phyloP scores from a whole-genome alignment of 2,797 vertebrate genomes.

The Sarcophilus harrisii region DNA sequence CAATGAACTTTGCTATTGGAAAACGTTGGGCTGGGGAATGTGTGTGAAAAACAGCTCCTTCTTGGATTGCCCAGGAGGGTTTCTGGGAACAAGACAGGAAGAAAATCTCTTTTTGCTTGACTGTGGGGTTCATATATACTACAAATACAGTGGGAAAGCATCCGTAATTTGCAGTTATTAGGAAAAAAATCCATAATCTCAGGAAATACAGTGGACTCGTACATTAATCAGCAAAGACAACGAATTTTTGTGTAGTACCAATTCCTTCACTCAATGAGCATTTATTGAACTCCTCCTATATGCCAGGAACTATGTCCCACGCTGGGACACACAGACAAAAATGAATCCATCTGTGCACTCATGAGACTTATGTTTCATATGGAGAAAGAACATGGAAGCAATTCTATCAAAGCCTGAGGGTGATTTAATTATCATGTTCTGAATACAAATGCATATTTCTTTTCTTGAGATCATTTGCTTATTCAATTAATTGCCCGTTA shows the following conservation, averaged over 20 bases:
- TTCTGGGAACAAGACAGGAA: slow-evolving; percentile 60
- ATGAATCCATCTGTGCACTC: background rate
- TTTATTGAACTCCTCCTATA: background rate
- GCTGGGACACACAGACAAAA: background rate
- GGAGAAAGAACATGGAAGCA: background rate
- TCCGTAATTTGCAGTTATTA: background rate
- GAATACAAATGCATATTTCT: background rate
- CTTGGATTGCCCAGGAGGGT: slow-evolving; percentile 62
- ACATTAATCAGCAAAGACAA: background rate
- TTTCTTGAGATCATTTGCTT: background rate
- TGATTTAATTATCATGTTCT: background rate
- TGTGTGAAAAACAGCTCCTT: slow-evolving; percentile 59
- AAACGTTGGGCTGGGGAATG: slow-evolving; percentile 64
- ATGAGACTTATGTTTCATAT: background rate
- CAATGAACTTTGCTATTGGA: slow-evolving; percentile 77
- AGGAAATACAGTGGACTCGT: slow-evolving; percentile 9
- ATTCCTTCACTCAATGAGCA: background rate
- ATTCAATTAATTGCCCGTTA: background rate
- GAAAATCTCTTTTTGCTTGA: background rate
- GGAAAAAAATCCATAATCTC: background rate
- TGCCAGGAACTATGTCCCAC: background rate
- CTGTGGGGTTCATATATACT: slow-evolving; percentile 34
- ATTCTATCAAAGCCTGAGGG: background rate
- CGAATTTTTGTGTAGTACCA: background rate
- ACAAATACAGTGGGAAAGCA: slow-evolving; percentile 4